Conservation (phyloP, 2,113 vertebrate genomes). For the Catagonus wagneri region DNA sequence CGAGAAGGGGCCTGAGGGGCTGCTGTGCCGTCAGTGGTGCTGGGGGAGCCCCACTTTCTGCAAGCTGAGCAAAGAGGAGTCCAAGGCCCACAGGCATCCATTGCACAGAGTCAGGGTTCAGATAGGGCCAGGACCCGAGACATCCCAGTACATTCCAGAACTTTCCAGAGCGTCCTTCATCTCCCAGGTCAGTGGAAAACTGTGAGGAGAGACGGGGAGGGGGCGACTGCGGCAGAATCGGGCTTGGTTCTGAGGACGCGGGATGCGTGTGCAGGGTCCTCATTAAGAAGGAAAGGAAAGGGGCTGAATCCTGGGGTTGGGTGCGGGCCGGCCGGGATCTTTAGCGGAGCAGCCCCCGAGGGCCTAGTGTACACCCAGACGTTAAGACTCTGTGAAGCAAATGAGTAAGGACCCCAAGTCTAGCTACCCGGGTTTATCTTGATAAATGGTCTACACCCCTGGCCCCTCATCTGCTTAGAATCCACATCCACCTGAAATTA, state of each 20-base stretch:
- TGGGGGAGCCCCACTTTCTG: no score
- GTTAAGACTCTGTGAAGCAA: not conserved
- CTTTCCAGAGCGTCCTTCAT: not conserved
- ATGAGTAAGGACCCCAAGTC: not conserved
- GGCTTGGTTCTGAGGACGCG: not conserved
- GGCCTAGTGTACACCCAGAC: not conserved
- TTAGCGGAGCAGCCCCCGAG: not conserved
- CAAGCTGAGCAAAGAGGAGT: not conserved
- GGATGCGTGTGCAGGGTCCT: no score
- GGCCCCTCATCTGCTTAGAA: not conserved
- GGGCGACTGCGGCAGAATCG: not conserved
- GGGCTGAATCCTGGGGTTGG: not conserved
- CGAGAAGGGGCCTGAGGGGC: not conserved
- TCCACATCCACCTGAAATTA: not conserved
- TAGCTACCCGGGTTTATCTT: not conserved
- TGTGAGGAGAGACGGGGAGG: not conserved
- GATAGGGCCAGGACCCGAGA: not conserved
- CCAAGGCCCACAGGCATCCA: not conserved
- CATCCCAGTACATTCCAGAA: not conserved
- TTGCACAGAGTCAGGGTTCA: not conserved
- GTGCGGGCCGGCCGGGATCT: accelerated
- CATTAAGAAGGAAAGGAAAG: not conserved
- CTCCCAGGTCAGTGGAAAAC: not conserved
- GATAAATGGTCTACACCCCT: not conserved
- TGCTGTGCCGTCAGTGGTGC: accelerated